Percentiles rank a stretch among this genome's conserved stretches.
phyloP scores from a whole-genome alignment of 2,113 vertebrate genomes.

The human region DNA sequence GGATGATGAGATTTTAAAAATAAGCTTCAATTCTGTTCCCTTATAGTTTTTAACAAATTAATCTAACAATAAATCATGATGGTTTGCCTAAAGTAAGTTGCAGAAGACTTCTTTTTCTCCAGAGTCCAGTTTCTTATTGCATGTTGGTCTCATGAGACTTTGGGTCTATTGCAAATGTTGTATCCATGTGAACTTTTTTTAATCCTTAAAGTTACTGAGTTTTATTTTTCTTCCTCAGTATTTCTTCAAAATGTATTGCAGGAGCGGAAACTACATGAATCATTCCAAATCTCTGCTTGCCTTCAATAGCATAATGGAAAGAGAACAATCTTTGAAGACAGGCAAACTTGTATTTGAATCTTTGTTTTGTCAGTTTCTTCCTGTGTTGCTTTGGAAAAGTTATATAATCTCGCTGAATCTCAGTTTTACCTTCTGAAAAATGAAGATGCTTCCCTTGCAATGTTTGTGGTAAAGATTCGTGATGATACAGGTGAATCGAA shows the following conservation, averaged over 20 bases:
- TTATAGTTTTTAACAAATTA: not conserved
- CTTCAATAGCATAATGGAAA: not conserved
- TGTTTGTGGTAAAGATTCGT: not conserved
- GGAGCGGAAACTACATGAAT: not conserved
- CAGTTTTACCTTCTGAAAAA: not conserved
- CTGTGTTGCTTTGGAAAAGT: not conserved
- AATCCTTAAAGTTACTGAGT: not conserved
- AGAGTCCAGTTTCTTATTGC: slow-evolving; percentile 12
- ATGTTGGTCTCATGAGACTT: not conserved
- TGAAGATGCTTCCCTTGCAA: not conserved
- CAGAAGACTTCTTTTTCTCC: not conserved
- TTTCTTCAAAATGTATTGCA: not conserved
- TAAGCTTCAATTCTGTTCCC: not conserved
- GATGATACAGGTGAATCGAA: not conserved
- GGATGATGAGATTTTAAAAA: slow-evolving; percentile 14
- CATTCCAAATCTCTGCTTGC: not conserved
- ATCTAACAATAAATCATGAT: not conserved
- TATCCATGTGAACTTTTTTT: not conserved
- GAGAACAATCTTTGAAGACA: not conserved
- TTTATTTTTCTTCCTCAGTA: not conserved
- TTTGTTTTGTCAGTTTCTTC: not conserved
- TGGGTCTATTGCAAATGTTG: not conserved
- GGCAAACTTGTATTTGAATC: not conserved
- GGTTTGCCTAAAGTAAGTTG: not conserved
- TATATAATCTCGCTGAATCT: not conserved